Evolutionary conservation across 2,888 invertebrate species (phyloP), one percentile per base, ranked within the genome.

Genomic region (Epinotia brunnichana): DNA sequence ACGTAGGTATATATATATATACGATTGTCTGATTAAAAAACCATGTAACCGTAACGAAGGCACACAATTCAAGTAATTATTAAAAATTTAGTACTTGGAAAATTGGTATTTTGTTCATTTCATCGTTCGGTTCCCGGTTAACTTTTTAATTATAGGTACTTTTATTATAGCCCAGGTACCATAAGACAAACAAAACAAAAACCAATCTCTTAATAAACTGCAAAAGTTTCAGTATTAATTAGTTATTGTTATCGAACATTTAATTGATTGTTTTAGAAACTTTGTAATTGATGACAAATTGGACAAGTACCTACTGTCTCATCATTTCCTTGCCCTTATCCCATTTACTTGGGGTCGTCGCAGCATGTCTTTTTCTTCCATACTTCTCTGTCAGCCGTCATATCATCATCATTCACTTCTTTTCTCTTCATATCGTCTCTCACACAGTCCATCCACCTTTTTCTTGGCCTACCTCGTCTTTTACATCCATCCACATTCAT

Each of bases 221-320:
- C 61, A 67, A 67, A 56, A 72, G 72, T 72, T 72, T 54, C 61
- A 35, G 56, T 72, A 68, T 62, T 56, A 72, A 62, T 72, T 68
- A 72, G 56, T 62, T 24, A 62, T 68, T 68, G 56, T 72, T 72
- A 62, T 68, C 17, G 48, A 68, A 57, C 17, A 60, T 68, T n/a
- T 72, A 67, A 72, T 72, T 72, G 61, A 56, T 61, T 72, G 54
- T 56, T 56, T 72, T 61, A 48, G 62, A 68, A 54, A 68, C 67
- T 72, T 68, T 21, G 72, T 56, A 72, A 72, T 72, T 56, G 68
- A 72, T 68, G 17, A 56, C 21, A 72, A 62, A 72, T 56, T 48
- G 21, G 44, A 56, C 21, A 57, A 63, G 48, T 51, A 68, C 21
- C 21, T 24, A 2, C n/a, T n/a, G n/a, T n/a, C n/a, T n/a, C n/a